These are phyloP conservation scores for Cinclus cinclus DNA, from an alignment of 2,113 vertebrate genomes.

Conservation along the genomic window DNA sequence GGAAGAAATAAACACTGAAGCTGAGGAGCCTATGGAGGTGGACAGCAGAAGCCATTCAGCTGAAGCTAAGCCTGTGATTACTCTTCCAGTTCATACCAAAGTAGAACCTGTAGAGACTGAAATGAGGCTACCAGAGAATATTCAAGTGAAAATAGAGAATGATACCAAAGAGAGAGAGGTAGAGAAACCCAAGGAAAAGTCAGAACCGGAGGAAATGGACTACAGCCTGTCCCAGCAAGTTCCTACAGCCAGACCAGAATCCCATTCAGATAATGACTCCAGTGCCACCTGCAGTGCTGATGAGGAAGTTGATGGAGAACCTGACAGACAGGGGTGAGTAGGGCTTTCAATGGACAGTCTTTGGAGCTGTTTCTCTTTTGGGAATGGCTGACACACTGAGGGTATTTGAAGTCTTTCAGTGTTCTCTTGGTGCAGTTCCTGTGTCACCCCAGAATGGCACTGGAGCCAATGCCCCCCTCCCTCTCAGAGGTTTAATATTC, in stretches of 20 bases:
- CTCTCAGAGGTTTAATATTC: not conserved
- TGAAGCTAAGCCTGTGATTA: conserved; percentile 72
- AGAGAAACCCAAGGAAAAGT: conserved; percentile 77
- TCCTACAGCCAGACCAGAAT: conserved; percentile 62
- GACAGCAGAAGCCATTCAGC: conserved; percentile 73
- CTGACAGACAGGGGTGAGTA: conserved; percentile 87
- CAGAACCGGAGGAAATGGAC: conserved; percentile 72
- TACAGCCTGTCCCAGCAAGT: conserved; percentile 59
- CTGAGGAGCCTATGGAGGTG: conserved; percentile 74
- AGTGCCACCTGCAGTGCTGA: conserved; percentile 98
- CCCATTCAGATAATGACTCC: conserved; percentile 93
- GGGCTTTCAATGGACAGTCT: not conserved
- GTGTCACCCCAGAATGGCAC: rapidly evolving
- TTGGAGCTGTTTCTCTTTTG: not conserved
- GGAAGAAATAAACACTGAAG: conserved; percentile 81
- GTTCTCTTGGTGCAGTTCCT: not conserved
- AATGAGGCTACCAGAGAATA: conserved; percentile 78
- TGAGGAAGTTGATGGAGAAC: conserved; percentile 92
- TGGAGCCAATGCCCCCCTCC: not conserved
- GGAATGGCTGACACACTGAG: not conserved
- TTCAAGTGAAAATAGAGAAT: conserved; percentile 86
- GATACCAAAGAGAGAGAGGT: conserved; percentile 86
- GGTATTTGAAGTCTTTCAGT: not conserved
- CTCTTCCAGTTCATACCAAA: conserved; percentile 81
- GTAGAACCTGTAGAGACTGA: conserved; percentile 85